A percentile compares a stretch with the other conserved stretches of the same genome.
These are phyloP conservation scores for Egretta garzetta DNA, from an alignment of 2,113 vertebrate genomes.

Conservation along the genomic window DNA sequence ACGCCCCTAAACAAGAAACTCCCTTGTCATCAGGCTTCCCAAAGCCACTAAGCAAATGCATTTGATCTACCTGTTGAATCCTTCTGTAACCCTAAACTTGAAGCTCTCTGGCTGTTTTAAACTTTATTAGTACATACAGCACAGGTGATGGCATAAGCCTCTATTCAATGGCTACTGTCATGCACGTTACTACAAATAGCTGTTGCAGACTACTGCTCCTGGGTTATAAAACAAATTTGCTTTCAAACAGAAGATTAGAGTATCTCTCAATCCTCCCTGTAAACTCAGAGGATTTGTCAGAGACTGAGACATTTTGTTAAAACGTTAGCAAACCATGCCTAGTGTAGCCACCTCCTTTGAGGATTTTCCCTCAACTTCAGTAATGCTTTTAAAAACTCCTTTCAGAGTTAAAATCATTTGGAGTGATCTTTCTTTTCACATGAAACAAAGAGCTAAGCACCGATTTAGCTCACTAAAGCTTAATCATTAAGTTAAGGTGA, in stretches of 20 bases:
- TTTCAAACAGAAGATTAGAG: neutral
- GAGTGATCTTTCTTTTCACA: constrained; percentile 6
- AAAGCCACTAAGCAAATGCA: neutral
- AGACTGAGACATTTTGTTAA: neutral
- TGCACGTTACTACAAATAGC: neutral
- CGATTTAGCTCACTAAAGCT: neutral
- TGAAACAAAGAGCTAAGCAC: constrained; percentile 7
- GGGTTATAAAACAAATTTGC: neutral
- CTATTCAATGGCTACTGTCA: neutral
- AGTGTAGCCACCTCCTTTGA: neutral
- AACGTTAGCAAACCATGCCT: neutral
- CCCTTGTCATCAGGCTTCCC: neutral
- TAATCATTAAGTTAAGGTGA: constrained; percentile 26
- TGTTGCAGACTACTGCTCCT: neutral
- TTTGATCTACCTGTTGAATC: neutral
- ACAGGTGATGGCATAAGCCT: neutral
- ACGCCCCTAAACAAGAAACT: neutral
- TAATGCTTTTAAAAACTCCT: constrained; percentile 18
- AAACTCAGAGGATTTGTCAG: neutral
- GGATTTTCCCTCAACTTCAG: neutral
- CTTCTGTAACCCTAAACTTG: neutral
- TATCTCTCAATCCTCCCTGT: neutral
- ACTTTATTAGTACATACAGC: neutral
- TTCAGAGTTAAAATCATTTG: neutral
- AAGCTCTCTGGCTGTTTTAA: neutral